Evolutionary conservation across 2,888 invertebrate species (phyloP).

Genomic region (Coenonympha arcania): DNA sequence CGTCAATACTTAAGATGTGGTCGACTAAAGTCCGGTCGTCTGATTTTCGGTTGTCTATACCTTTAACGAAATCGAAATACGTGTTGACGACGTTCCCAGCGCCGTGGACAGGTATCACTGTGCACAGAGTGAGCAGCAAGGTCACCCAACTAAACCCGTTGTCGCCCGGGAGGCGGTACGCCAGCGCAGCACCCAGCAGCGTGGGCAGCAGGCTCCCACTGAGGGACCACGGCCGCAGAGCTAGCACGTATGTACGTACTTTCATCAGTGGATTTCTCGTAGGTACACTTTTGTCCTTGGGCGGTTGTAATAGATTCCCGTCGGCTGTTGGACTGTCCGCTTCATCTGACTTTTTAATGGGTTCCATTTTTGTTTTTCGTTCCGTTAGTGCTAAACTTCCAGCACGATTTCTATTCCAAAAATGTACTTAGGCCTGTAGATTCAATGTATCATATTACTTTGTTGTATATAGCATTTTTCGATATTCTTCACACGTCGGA

Average conservation of each 20-base stretch:
- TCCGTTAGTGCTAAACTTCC: not conserved
- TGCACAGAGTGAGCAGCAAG: slow-evolving; percentile 86
- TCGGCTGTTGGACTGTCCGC: slow-evolving; percentile 54
- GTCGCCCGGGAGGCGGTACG: slow-evolving; percentile 85
- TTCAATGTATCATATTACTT: not conserved
- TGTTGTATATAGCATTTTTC: slow-evolving; percentile 3
- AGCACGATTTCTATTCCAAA: slow-evolving; percentile 6
- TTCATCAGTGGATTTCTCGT: slow-evolving; percentile 82
- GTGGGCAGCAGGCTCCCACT: slow-evolving; percentile 94
- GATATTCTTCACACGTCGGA: not conserved
- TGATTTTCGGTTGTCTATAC: slow-evolving; percentile 92
- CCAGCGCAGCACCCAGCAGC: slow-evolving; percentile 89
- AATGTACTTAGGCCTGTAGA: not conserved
- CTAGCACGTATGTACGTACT: slow-evolving; percentile 88
- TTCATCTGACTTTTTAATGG: slow-evolving; percentile 44
- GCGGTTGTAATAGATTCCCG: slow-evolving; percentile 64
- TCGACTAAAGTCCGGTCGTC: slow-evolving; percentile 97
- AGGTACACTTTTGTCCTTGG: slow-evolving; percentile 48
- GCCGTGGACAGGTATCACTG: slow-evolving; percentile 93
- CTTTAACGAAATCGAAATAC: slow-evolving; percentile 95
- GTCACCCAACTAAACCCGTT: slow-evolving; percentile 85
- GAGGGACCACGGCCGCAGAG: slow-evolving; percentile 94
- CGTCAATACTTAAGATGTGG: slow-evolving; percentile 80
- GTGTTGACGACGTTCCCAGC: slow-evolving; percentile 98
- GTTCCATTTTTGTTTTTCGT: slow-evolving; percentile 25